phyloP scores from a whole-genome alignment of 1,140 invertebrate genomes.

The Trichomalopsis sarcophagae region DNA sequence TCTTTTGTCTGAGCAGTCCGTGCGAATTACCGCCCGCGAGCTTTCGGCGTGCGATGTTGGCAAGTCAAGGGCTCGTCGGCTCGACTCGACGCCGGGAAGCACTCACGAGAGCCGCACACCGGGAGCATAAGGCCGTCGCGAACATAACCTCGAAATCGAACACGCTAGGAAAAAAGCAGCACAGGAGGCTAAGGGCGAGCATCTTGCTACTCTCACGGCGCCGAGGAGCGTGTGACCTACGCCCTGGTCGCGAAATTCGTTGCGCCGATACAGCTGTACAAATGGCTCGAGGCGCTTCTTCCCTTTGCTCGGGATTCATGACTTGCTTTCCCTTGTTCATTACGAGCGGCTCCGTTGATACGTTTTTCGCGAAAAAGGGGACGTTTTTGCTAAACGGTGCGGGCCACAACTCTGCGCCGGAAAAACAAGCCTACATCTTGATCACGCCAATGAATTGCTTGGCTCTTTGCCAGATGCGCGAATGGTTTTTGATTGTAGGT shows the following conservation, averaged over 20 bases:
- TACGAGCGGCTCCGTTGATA: not conserved
- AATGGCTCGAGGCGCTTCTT: conserved; percentile 23
- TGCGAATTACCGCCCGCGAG: not conserved
- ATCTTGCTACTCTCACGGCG: not conserved
- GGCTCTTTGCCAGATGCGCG: too few species aligned
- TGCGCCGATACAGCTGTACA: not conserved
- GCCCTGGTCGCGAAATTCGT: conserved; percentile 21
- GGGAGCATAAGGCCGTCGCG: conserved; percentile 36
- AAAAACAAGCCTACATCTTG: not conserved
- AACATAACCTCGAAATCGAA: conserved; percentile 48
- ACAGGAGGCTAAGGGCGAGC: not conserved
- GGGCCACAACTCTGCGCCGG: too few species aligned
- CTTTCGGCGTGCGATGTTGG: not conserved
- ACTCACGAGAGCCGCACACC: conserved; percentile 24
- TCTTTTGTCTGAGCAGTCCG: not conserved
- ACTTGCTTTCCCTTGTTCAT: conserved; percentile 16
- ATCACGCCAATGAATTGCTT: not conserved
- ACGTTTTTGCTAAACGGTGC: not conserved
- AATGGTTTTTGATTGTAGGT: too few species aligned
- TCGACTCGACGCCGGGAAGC: not conserved
- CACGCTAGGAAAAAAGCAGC: not conserved
- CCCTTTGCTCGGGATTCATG: conserved; percentile 5
- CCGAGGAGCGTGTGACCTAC: not conserved
- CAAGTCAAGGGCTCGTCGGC: not conserved
- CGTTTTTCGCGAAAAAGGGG: not conserved